Evolutionary conservation across 2,888 invertebrate genomes (phyloP), one percentile per base, ranked within the genome.

Genomic region (Augochlorella aurata): DNA sequence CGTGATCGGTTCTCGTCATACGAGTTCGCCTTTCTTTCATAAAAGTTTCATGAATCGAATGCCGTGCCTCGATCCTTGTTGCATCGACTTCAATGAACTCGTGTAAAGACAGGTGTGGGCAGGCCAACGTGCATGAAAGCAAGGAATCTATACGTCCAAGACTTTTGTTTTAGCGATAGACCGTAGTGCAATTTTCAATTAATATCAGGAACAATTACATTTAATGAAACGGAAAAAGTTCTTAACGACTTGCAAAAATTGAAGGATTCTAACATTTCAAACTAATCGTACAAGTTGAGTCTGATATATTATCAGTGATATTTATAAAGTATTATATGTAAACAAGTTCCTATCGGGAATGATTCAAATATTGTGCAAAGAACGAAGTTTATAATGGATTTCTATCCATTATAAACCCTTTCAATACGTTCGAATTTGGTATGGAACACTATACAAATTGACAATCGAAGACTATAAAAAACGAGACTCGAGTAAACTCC

Each of bases 21-120:
- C 45, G 38, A 54, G 67, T 67, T 66, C 38, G 63, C 50, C 52
- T 63, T 16, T 66, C 67, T 68, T 68, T 58, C 58, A 68, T 75
- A 54, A 45, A 52, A 47, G 74, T 47, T 38, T 68, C 54, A 75
- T 75, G 68, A 68, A 75, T 75, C 45, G 49, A 74, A 74, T 49
- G 49, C 49, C 67, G 16, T 73, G 50, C 21, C 21, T 8, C 21
- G 73, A n/a, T 65, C 50, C 50, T 50, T 50, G 29, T 50, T 65
- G 18, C 7, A 3, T 38, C 16, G 49, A 49, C 16, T 67, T 67
- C 67, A 68, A 49, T 68, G 67, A 18, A 44, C 63, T 63, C 38
- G 38, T 63, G 63, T 63, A 63, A 44, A 63, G 63, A 63, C 18
- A 18, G 38, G 29, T 16, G 63, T 16, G 29, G 63, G 44, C n/a